Conservation (phyloP, 2,113 vertebrate genomes). For the Xyliphius kryptos region DNA sequence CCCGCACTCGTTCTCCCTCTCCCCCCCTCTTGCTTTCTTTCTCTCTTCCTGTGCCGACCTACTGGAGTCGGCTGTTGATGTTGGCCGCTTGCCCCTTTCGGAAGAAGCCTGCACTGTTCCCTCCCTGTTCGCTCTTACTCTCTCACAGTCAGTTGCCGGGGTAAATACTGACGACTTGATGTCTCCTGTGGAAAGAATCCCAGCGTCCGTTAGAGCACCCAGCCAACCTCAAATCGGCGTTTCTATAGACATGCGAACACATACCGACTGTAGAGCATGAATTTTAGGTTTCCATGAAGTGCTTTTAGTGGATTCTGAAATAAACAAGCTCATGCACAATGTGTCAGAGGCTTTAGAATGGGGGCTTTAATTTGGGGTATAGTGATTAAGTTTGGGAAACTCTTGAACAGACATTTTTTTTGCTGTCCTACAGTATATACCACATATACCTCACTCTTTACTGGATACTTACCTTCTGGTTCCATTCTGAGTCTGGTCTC, state of each 20-base stretch:
- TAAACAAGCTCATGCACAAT: slow-evolving; percentile 5
- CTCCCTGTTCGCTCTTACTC: slow-evolving; percentile 27
- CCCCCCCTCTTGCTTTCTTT: slow-evolving; percentile 31
- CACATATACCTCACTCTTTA: too few species aligned
- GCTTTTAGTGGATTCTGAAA: slow-evolving; percentile 11
- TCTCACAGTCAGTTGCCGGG: slow-evolving; percentile 56
- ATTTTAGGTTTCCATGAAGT: slow-evolving; percentile 9
- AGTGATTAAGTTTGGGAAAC: slow-evolving; percentile 7
- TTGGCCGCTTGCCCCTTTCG: slow-evolving; percentile 76
- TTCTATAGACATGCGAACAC: slow-evolving; percentile 3
- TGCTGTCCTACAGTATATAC: too few species aligned
- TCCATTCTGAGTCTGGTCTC: too few species aligned
- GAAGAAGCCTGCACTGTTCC: slow-evolving; percentile 58
- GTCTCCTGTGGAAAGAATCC: slow-evolving; percentile 66
- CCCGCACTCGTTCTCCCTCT: slow-evolving; percentile 18
- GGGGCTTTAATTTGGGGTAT: slow-evolving; percentile 7
- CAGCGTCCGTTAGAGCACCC: slow-evolving; percentile 20
- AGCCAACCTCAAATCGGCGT: slow-evolving; percentile 33
- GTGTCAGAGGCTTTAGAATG: too few species aligned
- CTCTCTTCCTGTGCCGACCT: slow-evolving; percentile 91
- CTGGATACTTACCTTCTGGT: too few species aligned
- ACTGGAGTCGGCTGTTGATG: slow-evolving; percentile 89
- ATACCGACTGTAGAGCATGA: too few species aligned
- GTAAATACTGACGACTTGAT: slow-evolving; percentile 77
- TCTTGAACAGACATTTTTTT: too few species aligned